Base-by-base conservation (phyloP, 2,797 vertebrate genomes). In the Aythya fuligula region DNA sequence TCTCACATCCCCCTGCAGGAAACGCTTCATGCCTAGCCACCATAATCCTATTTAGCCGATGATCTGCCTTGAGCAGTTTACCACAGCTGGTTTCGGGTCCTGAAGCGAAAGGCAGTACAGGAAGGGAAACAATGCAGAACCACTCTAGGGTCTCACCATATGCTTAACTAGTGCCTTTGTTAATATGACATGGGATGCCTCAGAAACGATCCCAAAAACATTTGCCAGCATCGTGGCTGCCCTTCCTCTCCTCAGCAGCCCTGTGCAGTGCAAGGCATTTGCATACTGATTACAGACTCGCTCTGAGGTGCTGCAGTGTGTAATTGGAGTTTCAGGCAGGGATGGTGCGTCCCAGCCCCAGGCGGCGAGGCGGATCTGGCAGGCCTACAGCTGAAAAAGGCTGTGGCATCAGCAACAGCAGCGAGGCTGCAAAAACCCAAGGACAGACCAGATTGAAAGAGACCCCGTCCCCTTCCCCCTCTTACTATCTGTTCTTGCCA, bases 201-300 rank as follows among this genome's bases (percentile, higher is more conserved):
- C 53, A 88, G 74, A 89, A 82, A 80, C 8, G 1, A 17, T 7
- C 39, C 30, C 57, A 19, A 73, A 89, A 88, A 36, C 34, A 47
- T 57, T 72, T 72, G 78, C 28, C 71, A 78, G 67, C 7, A 36
- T 10, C 61, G 49, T 49, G 61, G 51, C 79, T 94, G 78, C 65
- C 58, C 74, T 32, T 69, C 54, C 65, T 27, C 27, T 34, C 77
- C 5, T 15, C 74, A 79, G 57, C 41, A 87, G 61, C 41, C 49
- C 13, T 0, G 0, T 39, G 57, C 43, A 72, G 41, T 45, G 54
- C 47, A 60, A 67, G 36, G 71, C 8, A 91, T 87, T 82, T 94
- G 74, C 89, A 94, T 73, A 79, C 66, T 67, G 83, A 94, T 67
- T 86, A 86, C 49, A 94, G 79, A 34, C 62, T 89, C 66, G 14